These are phyloP conservation scores for Rhorus exstirpatorius DNA, from an alignment of 2,888 invertebrate species.

Conservation along the genomic window DNA sequence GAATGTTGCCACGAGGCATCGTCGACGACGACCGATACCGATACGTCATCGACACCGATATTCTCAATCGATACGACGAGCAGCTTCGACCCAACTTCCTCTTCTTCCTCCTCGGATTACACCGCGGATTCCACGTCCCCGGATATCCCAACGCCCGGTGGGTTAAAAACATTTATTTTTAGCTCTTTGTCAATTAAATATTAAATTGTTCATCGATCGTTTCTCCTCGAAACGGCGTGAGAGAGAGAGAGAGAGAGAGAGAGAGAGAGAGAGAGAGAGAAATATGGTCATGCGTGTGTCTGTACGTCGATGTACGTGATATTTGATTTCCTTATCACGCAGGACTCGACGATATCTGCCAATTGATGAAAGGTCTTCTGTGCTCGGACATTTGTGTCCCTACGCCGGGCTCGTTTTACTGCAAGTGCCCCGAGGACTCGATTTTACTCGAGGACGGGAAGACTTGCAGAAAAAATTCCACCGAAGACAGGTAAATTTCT, in stretches of 20 bases:
- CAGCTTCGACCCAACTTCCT: conserved; percentile 49
- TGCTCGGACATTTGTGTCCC: conserved; percentile 94
- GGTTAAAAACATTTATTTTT: conserved; percentile 40
- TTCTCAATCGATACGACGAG: conserved; percentile 62
- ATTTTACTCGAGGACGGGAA: conserved; percentile 90
- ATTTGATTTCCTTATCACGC: conserved; percentile 60
- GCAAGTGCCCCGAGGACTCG: conserved; percentile 91
- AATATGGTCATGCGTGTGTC: neutral
- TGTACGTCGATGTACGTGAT: neutral
- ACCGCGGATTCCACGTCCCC: conserved; percentile 61
- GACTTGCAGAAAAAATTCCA: conserved; percentile 88
- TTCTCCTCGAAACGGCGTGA: conserved; percentile 17
- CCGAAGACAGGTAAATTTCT: conserved; percentile 79
- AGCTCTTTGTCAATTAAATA: conserved; percentile 41
- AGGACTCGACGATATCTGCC: conserved; percentile 85
- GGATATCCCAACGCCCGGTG: conserved; percentile 73
- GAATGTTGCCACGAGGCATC: conserved; percentile 88
- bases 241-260: conserved; percentile 35
- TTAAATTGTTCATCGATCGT: conserved; percentile 58
- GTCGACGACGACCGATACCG: conserved; percentile 74
- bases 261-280: too few species aligned
- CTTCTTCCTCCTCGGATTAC: conserved; percentile 52
- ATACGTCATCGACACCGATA: conserved; percentile 52
- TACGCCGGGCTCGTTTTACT: conserved; percentile 90
- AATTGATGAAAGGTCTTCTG: conserved; percentile 87